phyloP scores from a whole-genome alignment of 2,797 vertebrate genomes.

The Anabas testudineus region DNA sequence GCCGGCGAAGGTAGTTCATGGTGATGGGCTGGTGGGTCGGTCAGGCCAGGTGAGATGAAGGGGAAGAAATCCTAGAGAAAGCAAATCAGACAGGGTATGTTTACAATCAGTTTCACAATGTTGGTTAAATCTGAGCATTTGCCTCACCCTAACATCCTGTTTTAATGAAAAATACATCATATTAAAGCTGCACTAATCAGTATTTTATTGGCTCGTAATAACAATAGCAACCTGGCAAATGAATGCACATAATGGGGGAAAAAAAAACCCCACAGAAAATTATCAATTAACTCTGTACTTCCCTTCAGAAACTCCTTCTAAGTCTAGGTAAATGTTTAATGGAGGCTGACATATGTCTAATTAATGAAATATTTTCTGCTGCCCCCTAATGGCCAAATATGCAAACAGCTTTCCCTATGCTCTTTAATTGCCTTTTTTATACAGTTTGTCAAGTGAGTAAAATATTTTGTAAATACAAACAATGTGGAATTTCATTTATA shows the following conservation, averaged over 20 bases:
- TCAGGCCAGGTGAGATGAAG: conserved; percentile 62
- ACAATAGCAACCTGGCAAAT: too few species aligned
- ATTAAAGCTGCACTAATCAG: too few species aligned
- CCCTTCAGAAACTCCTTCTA: too few species aligned
- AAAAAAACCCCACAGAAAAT: too few species aligned
- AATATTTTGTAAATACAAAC: background rate
- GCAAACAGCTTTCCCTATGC: too few species aligned
- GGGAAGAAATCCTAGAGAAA: conserved; percentile 44
- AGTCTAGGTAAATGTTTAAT: too few species aligned
- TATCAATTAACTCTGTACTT: too few species aligned
- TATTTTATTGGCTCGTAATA: too few species aligned
- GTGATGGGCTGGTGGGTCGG: conserved; percentile 59
- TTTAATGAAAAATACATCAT: too few species aligned
- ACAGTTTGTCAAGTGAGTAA: background rate
- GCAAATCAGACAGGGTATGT: background rate
- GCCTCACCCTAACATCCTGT: background rate
- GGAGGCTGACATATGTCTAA: too few species aligned
- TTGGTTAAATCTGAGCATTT: background rate
- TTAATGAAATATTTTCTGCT: background rate
- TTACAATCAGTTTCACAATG: background rate
- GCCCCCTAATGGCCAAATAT: background rate
- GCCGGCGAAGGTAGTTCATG: conserved; percentile 98
- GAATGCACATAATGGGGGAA: too few species aligned
- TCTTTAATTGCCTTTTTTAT: background rate
- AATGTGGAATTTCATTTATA: background rate